Conservation (phyloP, 2,113 vertebrate species). For the Myiagra hebetior region DNA sequence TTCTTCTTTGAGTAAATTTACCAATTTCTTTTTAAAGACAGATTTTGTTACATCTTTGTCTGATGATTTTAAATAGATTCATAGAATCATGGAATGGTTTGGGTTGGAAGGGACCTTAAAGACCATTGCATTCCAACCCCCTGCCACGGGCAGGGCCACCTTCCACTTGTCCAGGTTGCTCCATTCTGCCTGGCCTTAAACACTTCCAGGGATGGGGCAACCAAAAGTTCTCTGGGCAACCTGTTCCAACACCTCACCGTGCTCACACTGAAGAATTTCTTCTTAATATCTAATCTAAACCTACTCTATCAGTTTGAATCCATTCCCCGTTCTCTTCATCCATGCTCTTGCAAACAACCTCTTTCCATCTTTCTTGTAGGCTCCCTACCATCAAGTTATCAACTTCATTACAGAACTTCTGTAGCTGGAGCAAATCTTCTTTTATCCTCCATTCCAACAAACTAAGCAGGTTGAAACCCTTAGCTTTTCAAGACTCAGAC, state of each 20-base stretch:
- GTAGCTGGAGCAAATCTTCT: background rate
- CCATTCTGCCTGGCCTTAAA: background rate
- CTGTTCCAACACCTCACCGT: background rate
- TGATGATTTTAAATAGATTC: background rate
- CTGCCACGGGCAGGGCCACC: background rate
- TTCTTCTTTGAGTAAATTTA: background rate
- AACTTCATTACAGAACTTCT: background rate
- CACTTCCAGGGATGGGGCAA: background rate
- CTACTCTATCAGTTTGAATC: background rate
- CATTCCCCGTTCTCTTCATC: too few relatives aligned
- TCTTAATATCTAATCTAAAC: background rate
- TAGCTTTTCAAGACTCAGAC: rapidly evolving
- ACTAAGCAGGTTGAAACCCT: background rate
- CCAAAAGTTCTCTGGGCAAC: background rate
- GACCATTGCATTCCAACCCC: background rate
- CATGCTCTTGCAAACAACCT: background rate
- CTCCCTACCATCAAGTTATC: background rate
- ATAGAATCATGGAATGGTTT: background rate
- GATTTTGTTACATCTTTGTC: background rate
- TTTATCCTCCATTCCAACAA: background rate
- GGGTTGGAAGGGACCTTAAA: background rate
- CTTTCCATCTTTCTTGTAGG: background rate
- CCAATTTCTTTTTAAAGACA: background rate
- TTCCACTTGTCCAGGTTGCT: background rate
- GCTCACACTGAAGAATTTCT: background rate